phyloP scores from a whole-genome alignment of 2,888 invertebrate genomes.

The Papilio elwesi region DNA sequence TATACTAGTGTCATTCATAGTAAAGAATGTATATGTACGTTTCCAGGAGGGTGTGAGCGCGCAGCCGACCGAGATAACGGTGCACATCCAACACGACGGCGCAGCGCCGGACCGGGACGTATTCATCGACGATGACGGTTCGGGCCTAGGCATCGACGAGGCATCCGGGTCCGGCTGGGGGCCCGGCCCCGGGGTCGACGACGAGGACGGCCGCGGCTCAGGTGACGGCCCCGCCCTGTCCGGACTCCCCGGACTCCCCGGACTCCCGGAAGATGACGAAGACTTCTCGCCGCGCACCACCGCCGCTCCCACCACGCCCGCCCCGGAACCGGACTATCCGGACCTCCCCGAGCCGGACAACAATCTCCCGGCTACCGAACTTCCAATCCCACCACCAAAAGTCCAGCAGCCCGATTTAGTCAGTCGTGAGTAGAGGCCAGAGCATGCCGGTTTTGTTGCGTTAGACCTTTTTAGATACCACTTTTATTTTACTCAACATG shows the following conservation, averaged over 20 bases:
- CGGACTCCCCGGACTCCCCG: conserved; percentile 50
- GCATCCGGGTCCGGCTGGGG: conserved; percentile 94
- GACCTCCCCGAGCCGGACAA: conserved; percentile 43
- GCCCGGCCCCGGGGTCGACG: conserved; percentile 88
- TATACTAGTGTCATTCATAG: conserved; percentile 36
- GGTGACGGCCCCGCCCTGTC: conserved; percentile 69
- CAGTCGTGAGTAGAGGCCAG: conserved; percentile 82
- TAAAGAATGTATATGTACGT: background rate
- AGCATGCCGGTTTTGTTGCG: conserved; percentile 80
- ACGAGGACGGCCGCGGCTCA: conserved; percentile 86
- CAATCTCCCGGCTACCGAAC: conserved; percentile 48
- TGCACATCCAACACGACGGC: conserved; percentile 71
- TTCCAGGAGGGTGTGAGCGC: conserved; percentile 73
- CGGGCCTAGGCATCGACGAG: conserved; percentile 91
- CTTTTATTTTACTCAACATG: conserved; percentile 49
- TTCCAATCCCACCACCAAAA: conserved; percentile 60
- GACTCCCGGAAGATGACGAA: conserved; percentile 75
- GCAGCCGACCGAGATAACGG: conserved; percentile 63
- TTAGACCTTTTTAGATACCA: conserved; percentile 53
- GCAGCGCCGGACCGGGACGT: conserved; percentile 84
- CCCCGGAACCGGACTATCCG: conserved; percentile 44
- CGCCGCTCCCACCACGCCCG: conserved; percentile 50
- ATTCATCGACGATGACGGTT: conserved; percentile 90
- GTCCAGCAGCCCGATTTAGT: conserved; percentile 67
- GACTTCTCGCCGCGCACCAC: conserved; percentile 61